Base-by-base conservation (phyloP, 2,888 invertebrate genomes). In the Cecidostiba fungosa region DNA sequence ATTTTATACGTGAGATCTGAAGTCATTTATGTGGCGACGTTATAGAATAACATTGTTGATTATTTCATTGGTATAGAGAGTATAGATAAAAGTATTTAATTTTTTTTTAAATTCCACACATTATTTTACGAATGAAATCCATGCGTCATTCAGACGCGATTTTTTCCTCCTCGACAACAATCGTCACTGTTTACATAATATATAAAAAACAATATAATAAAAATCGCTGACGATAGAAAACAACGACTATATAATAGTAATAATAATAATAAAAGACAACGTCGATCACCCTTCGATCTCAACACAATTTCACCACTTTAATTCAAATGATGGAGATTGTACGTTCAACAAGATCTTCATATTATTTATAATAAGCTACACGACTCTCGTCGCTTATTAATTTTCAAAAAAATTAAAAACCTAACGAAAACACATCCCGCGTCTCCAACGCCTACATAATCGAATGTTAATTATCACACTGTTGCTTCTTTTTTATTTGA, bases 381-480 rank as follows among this genome's bases (percentile, higher is more conserved):
- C 23, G 1, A 59, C n/a, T n/a, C 10, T 62, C 23, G 62, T 62
- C 23, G 23, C 23, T 3, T 1, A 16, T 1, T 50, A 50, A 50
- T 29, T 14, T 12, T 2, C 23, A 12, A 26, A 26, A 23, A 66
- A 66, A 26, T 26, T 8, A 23, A 62, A 3, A 14, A 66, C 2
- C 29, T 10, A 26, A 66, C 29, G 26, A 66, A 66, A 66, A 66
- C 4, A n/a, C 54, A n/a, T 19, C 32, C 39, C 29, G 69, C 29
- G 69, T 66, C 26, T 74, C 19, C 73, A 54, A 62, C 62, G 62
- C 62, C 66, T 66, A 26, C 3, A 32, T 74, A 77, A 77, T 82
- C 47, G 70, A 82, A 86, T 84, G 47, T 72, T 78, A 76, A 50
- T 26, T 80, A 83, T 86, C 80, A 84, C 77, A 84, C 72, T 86